Evolutionary conservation across 30 jellyfish, hydroid and myxozoan species (phyloP), one percentile per base, ranked within the genome.

Genomic region (Catostylus mosaicus): DNA sequence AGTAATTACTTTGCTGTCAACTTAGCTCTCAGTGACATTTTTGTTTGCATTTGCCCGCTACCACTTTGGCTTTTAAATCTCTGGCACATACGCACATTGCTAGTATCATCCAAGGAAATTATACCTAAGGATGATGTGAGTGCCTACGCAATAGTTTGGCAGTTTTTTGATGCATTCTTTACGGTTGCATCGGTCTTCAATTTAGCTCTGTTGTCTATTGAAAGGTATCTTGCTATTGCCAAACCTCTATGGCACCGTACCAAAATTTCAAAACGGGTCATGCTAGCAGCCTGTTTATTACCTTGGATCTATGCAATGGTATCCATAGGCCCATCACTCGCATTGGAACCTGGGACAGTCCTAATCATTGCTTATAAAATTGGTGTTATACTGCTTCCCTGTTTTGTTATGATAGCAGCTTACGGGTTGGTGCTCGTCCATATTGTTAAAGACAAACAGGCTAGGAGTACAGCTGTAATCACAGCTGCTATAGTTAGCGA

Each of bases 211-310:
- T 50, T 77, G 51, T 77, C 88, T 1, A 52, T 77, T 35, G 88
- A 77, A 40, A n/a, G 88, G 31, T 77, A 77, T 56, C 56, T 77
- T 3, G 88, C 88, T 6, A 77, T 77, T 11, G 77, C 88, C 50
- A 77, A 34, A 67, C 88, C 88, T 19, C 9, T 77, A 9, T 34
- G 51, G 88, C 88, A 77, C 45, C 77, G 77, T 26, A 68, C 64
- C 11, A 33, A 77, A 2, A 38, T 59, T 1, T 57, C 88, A 2
- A 35, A 77, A 26, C 27, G 46, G 10, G 38, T 60, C 45, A 48
- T 77, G 77, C 38, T 33, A 24, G 66, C 67, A 16, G 77, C 65
- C 14, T 77, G 88, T 33, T 45, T 20, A 30, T 37, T 77, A 24
- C 52, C 88, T 1, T 77, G 88, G 88, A 40, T 77, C 23, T 77